Evolutionary conservation across 2,797 vertebrate species (phyloP).

Genomic region (Thunnus albacares): DNA sequence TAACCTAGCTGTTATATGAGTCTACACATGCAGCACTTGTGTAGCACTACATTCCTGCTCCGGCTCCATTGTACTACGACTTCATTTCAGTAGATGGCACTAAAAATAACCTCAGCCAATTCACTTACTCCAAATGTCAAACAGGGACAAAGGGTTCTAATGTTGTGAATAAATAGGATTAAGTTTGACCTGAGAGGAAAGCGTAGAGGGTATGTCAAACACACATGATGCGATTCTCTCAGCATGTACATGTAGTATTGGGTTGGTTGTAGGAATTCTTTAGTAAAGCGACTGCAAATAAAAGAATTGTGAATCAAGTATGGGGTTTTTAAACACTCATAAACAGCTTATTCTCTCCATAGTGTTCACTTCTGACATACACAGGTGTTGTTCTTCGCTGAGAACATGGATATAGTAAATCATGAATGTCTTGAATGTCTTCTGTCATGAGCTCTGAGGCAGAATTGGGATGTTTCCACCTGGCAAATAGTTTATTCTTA

Average conservation of each 20-base stretch:
- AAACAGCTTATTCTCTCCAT: not conserved
- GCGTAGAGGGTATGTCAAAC: constrained; percentile 21
- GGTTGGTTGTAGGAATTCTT: not conserved
- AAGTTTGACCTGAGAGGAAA: constrained; percentile 50
- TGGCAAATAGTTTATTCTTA: constrained; percentile 16
- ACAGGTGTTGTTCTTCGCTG: constrained; percentile 9
- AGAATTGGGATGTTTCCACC: constrained; percentile 28
- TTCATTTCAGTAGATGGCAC: constrained; percentile 78
- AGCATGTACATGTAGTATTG: not conserved
- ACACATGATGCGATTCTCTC: constrained; percentile 46
- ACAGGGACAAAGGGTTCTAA: constrained; percentile 62
- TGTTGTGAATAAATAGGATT: constrained; percentile 59
- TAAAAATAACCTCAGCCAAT: constrained; percentile 71
- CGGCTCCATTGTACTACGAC: constrained; percentile 56
- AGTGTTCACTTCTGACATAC: not conserved
- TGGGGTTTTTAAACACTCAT: not conserved
- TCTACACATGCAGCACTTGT: constrained; percentile 59
- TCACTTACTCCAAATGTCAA: constrained; percentile 67
- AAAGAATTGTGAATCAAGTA: constrained; percentile 11
- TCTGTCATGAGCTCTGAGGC: constrained; percentile 29
- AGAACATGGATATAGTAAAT: not conserved
- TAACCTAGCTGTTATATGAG: constrained; percentile 61
- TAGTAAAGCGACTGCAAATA: constrained; percentile 1
- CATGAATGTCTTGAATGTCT: constrained; percentile 2
- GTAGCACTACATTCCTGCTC: constrained; percentile 47